A percentile compares a stretch with the other conserved stretches of the same genome.
Evolutionary conservation across 2,797 vertebrate genomes (phyloP).

Genomic region (Emydoidea blandingii): DNA sequence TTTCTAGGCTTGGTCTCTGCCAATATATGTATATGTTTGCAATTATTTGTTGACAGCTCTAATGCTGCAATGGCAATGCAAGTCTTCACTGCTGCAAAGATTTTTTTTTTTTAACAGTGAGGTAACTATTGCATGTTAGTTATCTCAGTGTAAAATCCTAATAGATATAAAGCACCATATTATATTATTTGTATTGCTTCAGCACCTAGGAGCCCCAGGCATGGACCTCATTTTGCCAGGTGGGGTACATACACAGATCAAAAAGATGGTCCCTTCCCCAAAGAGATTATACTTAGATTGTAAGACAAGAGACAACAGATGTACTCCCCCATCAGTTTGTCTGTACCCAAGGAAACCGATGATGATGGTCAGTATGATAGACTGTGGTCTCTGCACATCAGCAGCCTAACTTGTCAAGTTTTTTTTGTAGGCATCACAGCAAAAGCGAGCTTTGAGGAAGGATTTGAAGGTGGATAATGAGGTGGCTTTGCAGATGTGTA

Average conservation of each 20-base stretch:
- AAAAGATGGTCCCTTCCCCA: background rate
- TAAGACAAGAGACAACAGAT: background rate
- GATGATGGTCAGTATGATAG: too few relatives aligned
- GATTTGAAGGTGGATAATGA: background rate
- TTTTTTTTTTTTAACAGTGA: background rate
- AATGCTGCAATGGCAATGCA: background rate
- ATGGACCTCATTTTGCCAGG: background rate
- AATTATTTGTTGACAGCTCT: background rate
- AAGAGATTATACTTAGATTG: background rate
- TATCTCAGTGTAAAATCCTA: background rate
- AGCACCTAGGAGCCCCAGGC: background rate
- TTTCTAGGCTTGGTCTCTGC: background rate
- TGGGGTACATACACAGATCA: background rate
- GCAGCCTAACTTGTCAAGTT: too few relatives aligned
- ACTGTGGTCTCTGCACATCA: background rate
- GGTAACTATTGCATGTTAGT: background rate
- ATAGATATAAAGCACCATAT: background rate
- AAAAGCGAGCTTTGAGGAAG: background rate
- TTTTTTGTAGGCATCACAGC: background rate
- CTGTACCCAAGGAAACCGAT: background rate
- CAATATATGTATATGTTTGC: background rate
- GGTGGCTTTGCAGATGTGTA: background rate
- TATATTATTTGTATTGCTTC: background rate
- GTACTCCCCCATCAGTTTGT: background rate
- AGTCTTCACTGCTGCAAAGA: background rate